Base-by-base conservation (phyloP, 1,140 invertebrate genomes). In the Trichonephila inaurata region DNA sequence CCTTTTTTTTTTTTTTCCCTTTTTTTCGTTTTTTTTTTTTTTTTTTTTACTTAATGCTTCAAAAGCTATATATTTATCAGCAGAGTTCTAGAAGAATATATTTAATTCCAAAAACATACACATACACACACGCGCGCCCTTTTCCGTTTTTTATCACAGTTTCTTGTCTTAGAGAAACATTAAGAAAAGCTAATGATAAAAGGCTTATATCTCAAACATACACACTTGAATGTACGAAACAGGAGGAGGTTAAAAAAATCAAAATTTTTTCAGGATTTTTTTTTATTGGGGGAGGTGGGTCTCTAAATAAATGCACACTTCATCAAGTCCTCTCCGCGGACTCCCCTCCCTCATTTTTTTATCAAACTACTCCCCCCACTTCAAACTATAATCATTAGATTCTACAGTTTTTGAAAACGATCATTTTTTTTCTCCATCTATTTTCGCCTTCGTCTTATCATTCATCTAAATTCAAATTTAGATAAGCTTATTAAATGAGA, bases 391-490 rank as follows among this genome's bases (percentile, higher is more conserved):
- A 93, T 93, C 92, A 93, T 93, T 93, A 93, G 85, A 93, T 93
- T 93, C 92, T 89, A 89, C 92, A 93, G 92, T 93, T 93, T 91
- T 89, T 44, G 69, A 93, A 51, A 51, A 64, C 92, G 92, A 89
- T 69, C 19, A 28, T 72, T 87, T 87, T 87, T 92, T 87, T 61
- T 40, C 51, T 87, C 83, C 72, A 8, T 64, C 61, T 91, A 77
- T 91, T 89, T 89, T 81, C 77, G 44, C 60, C 62, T 40, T 28
- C 51, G 24, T 40, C 51, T 86, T 94, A 88, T 94, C 93, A 62
- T 90, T 90, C 93, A 94, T 94, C 93, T 94, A 94, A 94, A 94
- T 94, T 94, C 93, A 94, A 94, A 94, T 94, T 94, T 94, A 94
- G 93, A 94, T 94, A 94, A 89, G 93, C 87, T 94, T 94, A 89